phyloP scores from a whole-genome alignment of 2,113 vertebrate genomes.

The Ursus arctos region DNA sequence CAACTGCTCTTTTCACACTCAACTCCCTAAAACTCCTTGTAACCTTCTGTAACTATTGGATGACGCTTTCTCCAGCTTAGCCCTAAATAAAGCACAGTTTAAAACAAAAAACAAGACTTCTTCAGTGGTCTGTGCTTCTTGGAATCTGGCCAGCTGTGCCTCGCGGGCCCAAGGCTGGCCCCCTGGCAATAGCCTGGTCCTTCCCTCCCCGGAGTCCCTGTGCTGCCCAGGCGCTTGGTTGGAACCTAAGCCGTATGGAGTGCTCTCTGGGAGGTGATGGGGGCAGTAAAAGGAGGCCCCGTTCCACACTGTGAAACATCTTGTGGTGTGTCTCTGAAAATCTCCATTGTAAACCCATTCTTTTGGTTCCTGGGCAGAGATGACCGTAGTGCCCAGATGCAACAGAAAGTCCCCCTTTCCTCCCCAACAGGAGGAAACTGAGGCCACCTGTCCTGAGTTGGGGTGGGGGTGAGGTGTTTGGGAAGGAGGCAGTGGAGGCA shows the following conservation, averaged over 20 bases:
- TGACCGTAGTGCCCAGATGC: background rate
- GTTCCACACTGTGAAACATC: background rate
- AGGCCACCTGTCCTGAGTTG: background rate
- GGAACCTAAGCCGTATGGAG: background rate
- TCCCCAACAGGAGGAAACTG: background rate
- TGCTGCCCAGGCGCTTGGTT: fast-evolving
- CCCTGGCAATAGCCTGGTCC: background rate
- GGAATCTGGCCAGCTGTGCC: background rate
- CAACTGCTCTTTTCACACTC: slow-evolving; percentile 97
- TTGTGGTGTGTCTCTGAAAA: background rate
- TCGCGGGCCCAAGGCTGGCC: background rate
- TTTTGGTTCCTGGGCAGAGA: background rate
- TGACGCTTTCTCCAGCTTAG: slow-evolving; percentile 99
- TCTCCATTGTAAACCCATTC: background rate
- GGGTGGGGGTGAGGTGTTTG: background rate
- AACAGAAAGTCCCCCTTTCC: background rate
- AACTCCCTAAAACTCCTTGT: slow-evolving; percentile 98
- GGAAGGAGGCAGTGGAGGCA: background rate
- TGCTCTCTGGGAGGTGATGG: background rate
- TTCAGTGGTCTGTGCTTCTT: slow-evolving; percentile 29
- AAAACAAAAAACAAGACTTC: slow-evolving; percentile 89
- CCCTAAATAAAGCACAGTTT: slow-evolving; percentile 99
- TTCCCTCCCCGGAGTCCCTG: background rate
- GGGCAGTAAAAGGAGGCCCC: background rate
- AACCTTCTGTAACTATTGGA: slow-evolving; percentile 99